Conservation (phyloP, 2,113 vertebrate genomes). For the Centrocercus urophasianus region DNA sequence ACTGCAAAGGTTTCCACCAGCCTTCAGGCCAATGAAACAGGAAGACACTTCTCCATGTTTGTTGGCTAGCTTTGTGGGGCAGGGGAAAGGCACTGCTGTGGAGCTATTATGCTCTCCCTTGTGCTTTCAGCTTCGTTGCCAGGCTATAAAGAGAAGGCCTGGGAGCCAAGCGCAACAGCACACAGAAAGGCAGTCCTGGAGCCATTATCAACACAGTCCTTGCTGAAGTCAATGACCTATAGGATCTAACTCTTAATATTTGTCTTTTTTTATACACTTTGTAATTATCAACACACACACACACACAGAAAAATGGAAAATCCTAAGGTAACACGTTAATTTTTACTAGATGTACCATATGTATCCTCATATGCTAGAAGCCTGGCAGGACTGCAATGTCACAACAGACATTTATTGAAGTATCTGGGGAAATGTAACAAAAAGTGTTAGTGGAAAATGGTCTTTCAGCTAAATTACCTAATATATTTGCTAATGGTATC, state of each 20-base stretch:
- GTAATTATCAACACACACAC: constrained; percentile 69
- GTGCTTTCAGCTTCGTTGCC: constrained; percentile 29
- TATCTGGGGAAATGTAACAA: constrained; percentile 85
- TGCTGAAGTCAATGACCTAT: constrained; percentile 6
- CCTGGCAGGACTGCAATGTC: constrained; percentile 80
- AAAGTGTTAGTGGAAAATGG: constrained; percentile 85
- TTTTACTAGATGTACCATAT: constrained; percentile 76
- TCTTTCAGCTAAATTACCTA: constrained; percentile 88
- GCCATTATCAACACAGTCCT: not conserved
- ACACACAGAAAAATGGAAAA: constrained; percentile 69
- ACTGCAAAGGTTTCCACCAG: not conserved
- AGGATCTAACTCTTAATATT: constrained; percentile 62
- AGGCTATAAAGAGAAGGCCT: constrained; percentile 28
- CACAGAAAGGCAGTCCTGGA: not conserved
- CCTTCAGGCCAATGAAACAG: not conserved
- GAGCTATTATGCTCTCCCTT: constrained; percentile 12
- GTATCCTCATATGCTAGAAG: constrained; percentile 74
- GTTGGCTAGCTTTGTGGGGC: not conserved
- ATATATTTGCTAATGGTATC: constrained; percentile 89
- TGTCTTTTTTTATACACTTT: constrained; percentile 58
- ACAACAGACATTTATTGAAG: constrained; percentile 85
- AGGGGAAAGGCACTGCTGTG: not conserved
- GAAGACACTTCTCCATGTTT: not conserved
- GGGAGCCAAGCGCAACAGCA: constrained; percentile 58
- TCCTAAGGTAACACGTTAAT: constrained; percentile 77